Base-by-base conservation (phyloP, 2,888 invertebrate species). In the Lamellibrachia satsuma region DNA sequence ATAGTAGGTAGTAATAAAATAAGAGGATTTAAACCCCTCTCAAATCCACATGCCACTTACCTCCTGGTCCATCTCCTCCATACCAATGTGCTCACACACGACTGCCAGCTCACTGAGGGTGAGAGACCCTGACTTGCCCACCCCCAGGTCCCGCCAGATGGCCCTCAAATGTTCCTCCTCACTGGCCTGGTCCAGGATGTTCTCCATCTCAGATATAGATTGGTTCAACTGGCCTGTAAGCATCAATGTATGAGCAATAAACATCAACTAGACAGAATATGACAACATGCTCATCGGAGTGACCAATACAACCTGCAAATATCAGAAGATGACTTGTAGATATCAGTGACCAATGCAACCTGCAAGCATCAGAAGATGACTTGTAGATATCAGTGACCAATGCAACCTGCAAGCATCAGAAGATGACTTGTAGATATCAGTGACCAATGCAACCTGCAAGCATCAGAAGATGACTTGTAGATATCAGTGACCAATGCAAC, bases 31-130 rank as follows among this genome's bases (percentile, higher is more conserved):
- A 39, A 39, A 39, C 39, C 39, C 75, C 75, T 75, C 22, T n/a
- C n/a, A 1, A 22, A 22, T 75, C 2, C 15, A 75, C 22, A 4
- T 11, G 4, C 6, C 92, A 92, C 97, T 96, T 94, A 98, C 97
- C 96, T 97, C 97, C 94, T 97, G 97, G 39, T 97, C 97, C 96
- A 97, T 97, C 94, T 95, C 94, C 9, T 97, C 97, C 96, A 97
- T 97, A 93, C 98, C 98, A 93, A 98, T 97, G 93, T 97, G 97
- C 95, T 97, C 97, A 95, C 97, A 98, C 92, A 98, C 97, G 94
- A 97, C 96, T 94, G 97, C 97, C 94, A 98, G 97, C 95, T 98
- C 97, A 92, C 97, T 97, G 95, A 97, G 97, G 95, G 97, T 97
- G 93, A 98, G 97, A 95, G 97, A 97, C 51, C 97, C 97, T 95